Percentiles rank a stretch among this genome's conserved stretches.
phyloP scores from a whole-genome alignment of 2,113 vertebrate genomes.

The Eleginops maclovinus region DNA sequence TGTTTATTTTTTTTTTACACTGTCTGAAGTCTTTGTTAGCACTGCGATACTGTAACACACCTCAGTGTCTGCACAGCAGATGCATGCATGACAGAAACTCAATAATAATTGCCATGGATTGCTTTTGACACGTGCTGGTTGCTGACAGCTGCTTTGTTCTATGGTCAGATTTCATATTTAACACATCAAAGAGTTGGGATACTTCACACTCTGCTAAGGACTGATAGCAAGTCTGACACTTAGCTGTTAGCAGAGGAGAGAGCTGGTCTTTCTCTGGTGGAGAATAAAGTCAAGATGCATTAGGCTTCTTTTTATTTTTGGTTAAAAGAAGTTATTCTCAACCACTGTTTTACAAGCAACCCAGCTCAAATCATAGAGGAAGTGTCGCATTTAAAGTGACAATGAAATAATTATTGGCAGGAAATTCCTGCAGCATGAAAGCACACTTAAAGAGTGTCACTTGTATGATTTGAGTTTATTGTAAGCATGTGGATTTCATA shows the following conservation, averaged over 20 bases:
- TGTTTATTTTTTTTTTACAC: constrained; percentile 65
- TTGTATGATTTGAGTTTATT: neutral
- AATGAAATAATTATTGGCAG: constrained; percentile 45
- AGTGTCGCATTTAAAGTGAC: constrained; percentile 36
- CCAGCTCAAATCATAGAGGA: constrained; percentile 22
- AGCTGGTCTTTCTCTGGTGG: constrained; percentile 24
- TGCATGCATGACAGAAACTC: constrained; percentile 90
- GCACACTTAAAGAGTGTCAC: constrained; percentile 28
- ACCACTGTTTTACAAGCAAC: constrained; percentile 23
- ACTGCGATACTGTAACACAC: constrained; percentile 75
- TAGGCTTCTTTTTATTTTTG: constrained; percentile 46
- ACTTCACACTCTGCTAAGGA: constrained; percentile 67
- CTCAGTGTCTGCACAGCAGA: constrained; percentile 85
- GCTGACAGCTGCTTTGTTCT: constrained; percentile 96
- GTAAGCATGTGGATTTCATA: constrained; percentile 24
- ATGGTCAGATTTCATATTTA: constrained; percentile 93
- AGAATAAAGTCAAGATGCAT: constrained; percentile 58
- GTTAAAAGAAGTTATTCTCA: constrained; percentile 28
- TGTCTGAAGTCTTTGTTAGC: constrained; percentile 69
- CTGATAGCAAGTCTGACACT: constrained; percentile 65
- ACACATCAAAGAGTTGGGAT: constrained; percentile 94
- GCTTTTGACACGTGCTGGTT: constrained; percentile 90
- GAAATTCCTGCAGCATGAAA: constrained; percentile 28
- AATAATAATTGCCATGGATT: constrained; percentile 91
- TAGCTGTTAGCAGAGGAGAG: constrained; percentile 39